phyloP scores from a whole-genome alignment of 2,113 vertebrate species.

The Megaleporinus macrocephalus region DNA sequence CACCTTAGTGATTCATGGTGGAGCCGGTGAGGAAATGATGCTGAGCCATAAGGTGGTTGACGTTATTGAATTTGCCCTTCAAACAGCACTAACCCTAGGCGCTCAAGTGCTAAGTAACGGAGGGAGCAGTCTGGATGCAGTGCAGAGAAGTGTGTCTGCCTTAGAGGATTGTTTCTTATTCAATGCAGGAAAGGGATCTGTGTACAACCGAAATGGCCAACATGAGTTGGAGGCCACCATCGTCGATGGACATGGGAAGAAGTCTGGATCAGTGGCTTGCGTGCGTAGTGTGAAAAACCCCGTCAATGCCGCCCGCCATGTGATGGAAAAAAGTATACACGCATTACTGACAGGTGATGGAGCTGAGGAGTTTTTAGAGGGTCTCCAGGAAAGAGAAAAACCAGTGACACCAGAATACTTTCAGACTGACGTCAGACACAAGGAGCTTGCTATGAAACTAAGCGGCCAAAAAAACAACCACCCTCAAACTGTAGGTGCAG shows the following conservation, averaged over 20 bases:
- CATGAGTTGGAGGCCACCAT: conserved; percentile 80
- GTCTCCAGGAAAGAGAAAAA: conserved; percentile 59
- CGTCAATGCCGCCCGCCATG: conserved; percentile 75
- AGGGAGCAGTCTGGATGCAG: conserved; percentile 77
- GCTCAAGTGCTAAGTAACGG: conserved; percentile 67
- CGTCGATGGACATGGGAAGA: conserved; percentile 70
- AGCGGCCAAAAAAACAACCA: conserved; percentile 68
- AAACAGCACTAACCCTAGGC: conserved; percentile 73
- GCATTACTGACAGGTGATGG: conserved; percentile 75
- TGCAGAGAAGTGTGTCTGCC: conserved; percentile 77
- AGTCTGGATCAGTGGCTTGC: conserved; percentile 78
- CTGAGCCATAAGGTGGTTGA: conserved; percentile 66
- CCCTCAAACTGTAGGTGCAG: conserved; percentile 81
- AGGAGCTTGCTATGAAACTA: conserved; percentile 65
- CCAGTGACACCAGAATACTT: conserved; percentile 72
- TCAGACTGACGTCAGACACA: conserved; percentile 73
- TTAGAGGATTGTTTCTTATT: conserved; percentile 82
- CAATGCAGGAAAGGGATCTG: conserved; percentile 80
- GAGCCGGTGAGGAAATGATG: conserved; percentile 77
- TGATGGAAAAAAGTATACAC: conserved; percentile 79
- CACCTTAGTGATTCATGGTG: conserved; percentile 78
- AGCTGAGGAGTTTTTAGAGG: conserved; percentile 74
- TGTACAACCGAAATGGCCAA: conserved; percentile 76
- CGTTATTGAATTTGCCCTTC: conserved; percentile 76
- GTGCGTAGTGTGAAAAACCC: conserved; percentile 76